Evolutionary conservation across 2,113 vertebrate species (phyloP).

Genomic region (Melanocharis versteri): DNA sequence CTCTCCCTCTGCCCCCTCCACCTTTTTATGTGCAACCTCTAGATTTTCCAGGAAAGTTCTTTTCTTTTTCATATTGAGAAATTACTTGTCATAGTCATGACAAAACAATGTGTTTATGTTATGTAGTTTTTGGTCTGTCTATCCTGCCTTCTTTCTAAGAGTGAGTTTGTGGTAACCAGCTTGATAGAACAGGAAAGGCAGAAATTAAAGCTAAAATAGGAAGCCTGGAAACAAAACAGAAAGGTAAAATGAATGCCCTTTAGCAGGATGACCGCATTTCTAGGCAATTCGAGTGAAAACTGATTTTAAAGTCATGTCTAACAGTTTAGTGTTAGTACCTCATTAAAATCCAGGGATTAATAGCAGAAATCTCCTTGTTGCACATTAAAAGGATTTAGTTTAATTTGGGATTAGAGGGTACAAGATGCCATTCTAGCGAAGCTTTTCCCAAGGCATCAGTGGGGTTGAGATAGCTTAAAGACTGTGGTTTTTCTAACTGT

Average conservation of each 20-base stretch:
- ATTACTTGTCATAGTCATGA: background rate
- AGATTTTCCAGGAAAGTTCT: background rate
- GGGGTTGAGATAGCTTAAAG: background rate
- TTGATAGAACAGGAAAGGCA: background rate
- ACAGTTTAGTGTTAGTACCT: background rate
- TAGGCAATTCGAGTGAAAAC: background rate
- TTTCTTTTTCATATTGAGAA: background rate
- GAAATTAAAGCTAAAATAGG: background rate
- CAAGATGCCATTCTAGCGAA: background rate
- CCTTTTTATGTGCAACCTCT: background rate
- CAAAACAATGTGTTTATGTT: background rate
- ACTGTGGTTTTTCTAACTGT: background rate
- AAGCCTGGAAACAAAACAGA: background rate
- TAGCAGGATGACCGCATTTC: background rate
- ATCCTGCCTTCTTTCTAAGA: background rate
- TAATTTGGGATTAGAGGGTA: background rate
- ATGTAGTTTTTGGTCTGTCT: background rate
- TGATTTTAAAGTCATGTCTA: background rate
- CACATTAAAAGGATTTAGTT: background rate
- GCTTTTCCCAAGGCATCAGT: background rate
- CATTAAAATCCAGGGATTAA: constrained; percentile 14
- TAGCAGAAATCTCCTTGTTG: background rate
- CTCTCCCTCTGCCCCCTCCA: too few relatives aligned
- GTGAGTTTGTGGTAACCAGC: background rate
- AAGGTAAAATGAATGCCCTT: background rate